Evolutionary conservation across 2,113 vertebrate genomes (phyloP).

Genomic region (Pan troglodytes): NHGRI_mPanTro3-v2.1_pri NC_072401.2:96626501-96627000

Average conservation of each 20-base stretch:
- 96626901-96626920: neutral
- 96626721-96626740: neutral
- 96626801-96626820: neutral
- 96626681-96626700: neutral
- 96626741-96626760: neutral
- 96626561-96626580: neutral
- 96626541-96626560: neutral
- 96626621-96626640: neutral
- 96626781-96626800: neutral
- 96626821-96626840: fast-evolving
- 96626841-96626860: no score
- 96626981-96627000: neutral
- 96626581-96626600: neutral
- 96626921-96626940: neutral
- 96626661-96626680: neutral
- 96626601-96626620: neutral
- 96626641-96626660: neutral
- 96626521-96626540: neutral
- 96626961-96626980: neutral
- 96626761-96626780: neutral
- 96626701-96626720: neutral
- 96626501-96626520: neutral
- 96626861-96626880: fast-evolving
- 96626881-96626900: no score
- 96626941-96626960: neutral